Evolutionary conservation across 2,888 invertebrate species (phyloP).

Genomic region (Koerneria pararmatus): DNA sequence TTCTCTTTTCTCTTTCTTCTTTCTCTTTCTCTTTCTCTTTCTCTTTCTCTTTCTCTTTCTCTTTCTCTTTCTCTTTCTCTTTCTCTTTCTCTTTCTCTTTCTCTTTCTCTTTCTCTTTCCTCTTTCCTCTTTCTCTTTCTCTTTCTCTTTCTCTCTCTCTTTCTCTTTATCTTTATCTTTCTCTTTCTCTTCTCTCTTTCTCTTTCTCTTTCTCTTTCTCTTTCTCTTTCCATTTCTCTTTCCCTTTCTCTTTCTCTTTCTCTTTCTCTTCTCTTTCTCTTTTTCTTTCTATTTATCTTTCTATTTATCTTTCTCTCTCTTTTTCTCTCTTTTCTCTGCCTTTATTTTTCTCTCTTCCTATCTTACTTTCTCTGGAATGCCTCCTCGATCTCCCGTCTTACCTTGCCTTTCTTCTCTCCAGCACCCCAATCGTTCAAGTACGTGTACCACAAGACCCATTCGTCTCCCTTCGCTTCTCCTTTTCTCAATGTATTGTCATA

Average conservation of each 20-base stretch:
- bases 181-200: neutral
- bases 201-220: neutral
- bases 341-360: no score
- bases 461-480: no score
- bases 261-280: constrained; percentile 5
- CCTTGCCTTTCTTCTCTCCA: no score
- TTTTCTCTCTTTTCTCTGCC: no score
- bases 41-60: neutral
- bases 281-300: neutral
- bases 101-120: no score
- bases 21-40: neutral
- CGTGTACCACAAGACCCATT: no score
- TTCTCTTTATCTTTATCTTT: constrained; percentile 4
- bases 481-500: no score
- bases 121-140: neutral
- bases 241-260: neutral
- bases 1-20: neutral
- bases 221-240: constrained; percentile 1
- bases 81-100: neutral
- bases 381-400: no score
- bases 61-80: neutral
- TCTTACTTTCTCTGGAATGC: no score
- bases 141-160: constrained; percentile 9
- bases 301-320: no score
- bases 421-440: no score